Base-by-base conservation (phyloP, 1,140 invertebrate species). In the Eriocheir sinensis region DNA sequence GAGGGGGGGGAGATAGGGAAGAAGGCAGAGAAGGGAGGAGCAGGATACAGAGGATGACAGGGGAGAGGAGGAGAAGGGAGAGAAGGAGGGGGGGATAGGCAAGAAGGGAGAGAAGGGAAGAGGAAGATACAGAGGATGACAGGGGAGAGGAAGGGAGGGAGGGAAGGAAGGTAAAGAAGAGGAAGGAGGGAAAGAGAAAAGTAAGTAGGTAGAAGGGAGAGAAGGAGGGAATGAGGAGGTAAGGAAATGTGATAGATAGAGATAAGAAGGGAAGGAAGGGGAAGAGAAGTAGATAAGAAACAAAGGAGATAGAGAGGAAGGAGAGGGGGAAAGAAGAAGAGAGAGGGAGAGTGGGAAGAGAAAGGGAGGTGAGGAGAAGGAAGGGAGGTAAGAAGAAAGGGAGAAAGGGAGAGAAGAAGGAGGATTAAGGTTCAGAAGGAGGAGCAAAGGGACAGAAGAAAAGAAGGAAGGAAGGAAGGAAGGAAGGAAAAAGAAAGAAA, bases 271-370 rank as follows among this genome's bases (percentile, higher is more conserved):
- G 83, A 85, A 32, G 30, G 83, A 85, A 32, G 34, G 83, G 34
- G 83, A 85, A 0, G 34, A 32, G 83, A 36, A 86, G 32, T 30
- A 86, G 15, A 21, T 72, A 86, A 0, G 34, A 86, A 34, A 36
- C 15, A 34, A 21, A 12, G 34, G 83, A 86, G 83, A 86, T 21
- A 86, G 83, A 86, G 83, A 86, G 83, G n/a, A n/a, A 79, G 83
- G 34, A 36, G 34, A 36, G 12, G 15, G 15, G 2, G 34, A 36
- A 32, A 34, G 34, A 34, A 86, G 83, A 32, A 36, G 0, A 86
- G 0, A 86, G 83, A 36, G 83, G 32, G 34, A n/a, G n/a, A n/a
- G 15, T 15, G 60, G 60, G n/a, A 79, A 36, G 4, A 83, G 34
- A 83, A 6, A 83, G 34, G 9, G 4, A 36, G 21, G 80, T 30